phyloP scores from a whole-genome alignment of 2,113 vertebrate genomes.

The Pterophyllum scalare region DNA sequence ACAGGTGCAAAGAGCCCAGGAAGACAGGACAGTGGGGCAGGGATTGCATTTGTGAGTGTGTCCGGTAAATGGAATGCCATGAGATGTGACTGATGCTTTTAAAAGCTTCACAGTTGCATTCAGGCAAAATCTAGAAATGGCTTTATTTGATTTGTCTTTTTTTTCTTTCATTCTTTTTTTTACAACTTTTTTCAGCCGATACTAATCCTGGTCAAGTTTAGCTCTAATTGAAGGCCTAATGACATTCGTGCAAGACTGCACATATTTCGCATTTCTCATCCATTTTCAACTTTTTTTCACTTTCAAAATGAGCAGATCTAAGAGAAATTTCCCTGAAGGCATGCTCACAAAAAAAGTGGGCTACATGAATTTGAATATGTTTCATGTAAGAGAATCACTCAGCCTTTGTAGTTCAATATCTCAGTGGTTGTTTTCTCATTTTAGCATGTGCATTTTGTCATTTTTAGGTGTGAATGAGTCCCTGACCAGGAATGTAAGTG shows the following conservation, averaged over 20 bases:
- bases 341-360: constrained; percentile 45
- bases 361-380: constrained; percentile 54
- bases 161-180: neutral
- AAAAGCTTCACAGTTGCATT: neutral
- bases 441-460: neutral
- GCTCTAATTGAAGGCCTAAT: constrained; percentile 8
- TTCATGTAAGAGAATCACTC: constrained; percentile 40
- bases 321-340: constrained; percentile 50
- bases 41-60: neutral
- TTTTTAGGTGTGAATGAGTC: neutral
- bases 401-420: constrained; percentile 17
- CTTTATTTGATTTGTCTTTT: constrained; percentile 8
- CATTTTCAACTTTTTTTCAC: constrained; percentile 10
- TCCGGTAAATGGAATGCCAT: neutral
- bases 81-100: constrained; percentile 5
- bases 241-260: constrained; percentile 47
- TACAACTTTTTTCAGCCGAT: neutral
- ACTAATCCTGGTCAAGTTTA: neutral
- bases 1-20: constrained; percentile 39
- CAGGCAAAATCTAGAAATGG: neutral
- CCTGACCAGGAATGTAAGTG: neutral
- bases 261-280: constrained; percentile 1
- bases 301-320: constrained; percentile 50
- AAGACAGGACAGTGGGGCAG: neutral
- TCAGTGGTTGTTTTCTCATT: constrained; percentile 1